Evolutionary conservation across 1,140 invertebrate genomes (phyloP).

Genomic region (Cydia fagiglandana): DNA sequence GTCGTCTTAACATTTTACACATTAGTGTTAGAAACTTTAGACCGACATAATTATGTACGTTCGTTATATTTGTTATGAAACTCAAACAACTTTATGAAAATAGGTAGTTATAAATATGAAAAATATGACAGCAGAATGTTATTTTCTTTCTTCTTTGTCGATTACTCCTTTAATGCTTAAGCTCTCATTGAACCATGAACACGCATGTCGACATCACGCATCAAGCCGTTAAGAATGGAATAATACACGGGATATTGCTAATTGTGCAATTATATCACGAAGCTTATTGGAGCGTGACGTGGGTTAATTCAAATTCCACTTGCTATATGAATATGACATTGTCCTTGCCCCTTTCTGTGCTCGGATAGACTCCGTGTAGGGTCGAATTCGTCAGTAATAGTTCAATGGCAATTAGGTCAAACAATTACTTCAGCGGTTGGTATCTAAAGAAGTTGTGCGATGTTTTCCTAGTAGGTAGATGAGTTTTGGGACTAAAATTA

Average conservation of each 20-base stretch:
- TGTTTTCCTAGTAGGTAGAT: too few relatives aligned
- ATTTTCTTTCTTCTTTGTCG: too few relatives aligned
- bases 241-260: constrained; percentile 24
- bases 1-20: too few relatives aligned
- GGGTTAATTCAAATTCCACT: constrained; percentile 27
- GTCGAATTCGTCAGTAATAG: background rate
- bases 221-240: constrained; percentile 13
- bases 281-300: constrained; percentile 4
- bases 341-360: constrained; percentile 19
- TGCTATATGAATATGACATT: constrained; percentile 19
- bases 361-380: background rate
- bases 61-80: too few relatives aligned
- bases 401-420: background rate
- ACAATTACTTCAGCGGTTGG: too few relatives aligned
- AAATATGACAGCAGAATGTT: too few relatives aligned
- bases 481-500: too few relatives aligned
- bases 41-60: too few relatives aligned
- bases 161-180: background rate
- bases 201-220: background rate
- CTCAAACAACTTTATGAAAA: too few relatives aligned
- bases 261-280: constrained; percentile 27
- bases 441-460: too few relatives aligned
- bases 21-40: too few relatives aligned
- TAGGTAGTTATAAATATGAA: too few relatives aligned
- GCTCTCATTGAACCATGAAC: background rate